Evolutionary conservation across 1,140 invertebrate species (phyloP), one percentile per base, ranked within the genome.

Genomic region (Platorchestia sp.): DNA sequence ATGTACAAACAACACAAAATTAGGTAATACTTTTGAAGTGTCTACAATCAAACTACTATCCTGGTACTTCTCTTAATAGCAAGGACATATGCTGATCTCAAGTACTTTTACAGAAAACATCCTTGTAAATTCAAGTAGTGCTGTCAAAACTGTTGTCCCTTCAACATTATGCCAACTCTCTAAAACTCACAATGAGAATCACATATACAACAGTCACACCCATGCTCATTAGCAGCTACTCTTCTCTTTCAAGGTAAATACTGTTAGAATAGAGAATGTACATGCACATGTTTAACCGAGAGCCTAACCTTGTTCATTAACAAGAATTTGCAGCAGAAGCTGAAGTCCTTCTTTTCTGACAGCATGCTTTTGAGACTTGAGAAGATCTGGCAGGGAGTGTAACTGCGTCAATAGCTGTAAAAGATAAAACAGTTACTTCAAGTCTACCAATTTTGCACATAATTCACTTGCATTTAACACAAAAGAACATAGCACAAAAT

Each of bases 331-430:
- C 43, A 93, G 91, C 10, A 93, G 45, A 45, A 93, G 91, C 45
- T 93, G 43, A 40, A 93, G 91, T 40, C 91, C 91, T 41, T 93
- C 44, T 93, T 45, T 93, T 44, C 91, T 45, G 43, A 47, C 40
- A 41, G 91, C 91, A 93, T 93, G 91, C 45, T 93, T 93, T 44
- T 45, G 41, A 45, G 91, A 93, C 45, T 93, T 93, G 36, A 93
- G 45, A 45, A 93, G 91, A 45, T 93, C 91, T 45, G 91, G 91
- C 45, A 93, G 44, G 5, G 45, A 93, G 36, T 93, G 41, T 40
- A 93, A 44, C 45, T 93, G 43, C 43, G 44, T 47, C 91, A 93
- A 47, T 16, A 93, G 91, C 91, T 93, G 91, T 36, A 93, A 93
- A 93, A 47, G 87, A 89, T 42, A 43, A 89, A 89, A 89, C 36